These are phyloP conservation scores for Paramacrobiotus metropolitanus DNA, from an alignment of 1,140 invertebrate genomes.

Conservation along the genomic window DNA sequence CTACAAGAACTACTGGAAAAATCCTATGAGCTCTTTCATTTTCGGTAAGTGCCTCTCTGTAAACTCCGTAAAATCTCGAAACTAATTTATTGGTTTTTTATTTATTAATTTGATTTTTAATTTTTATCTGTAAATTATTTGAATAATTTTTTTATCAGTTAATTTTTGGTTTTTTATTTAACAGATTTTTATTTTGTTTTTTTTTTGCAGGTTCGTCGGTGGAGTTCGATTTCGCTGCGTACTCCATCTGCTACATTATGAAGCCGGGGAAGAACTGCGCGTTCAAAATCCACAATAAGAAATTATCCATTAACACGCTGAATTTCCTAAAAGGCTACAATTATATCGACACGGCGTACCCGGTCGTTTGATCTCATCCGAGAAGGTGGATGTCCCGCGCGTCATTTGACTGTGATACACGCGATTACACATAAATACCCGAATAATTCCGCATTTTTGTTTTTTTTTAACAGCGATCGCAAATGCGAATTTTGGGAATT, in stretches of 20 bases:
- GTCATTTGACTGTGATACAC: too few species aligned
- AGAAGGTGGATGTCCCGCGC: too few species aligned
- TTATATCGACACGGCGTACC: neutral
- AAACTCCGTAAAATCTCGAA: too few species aligned
- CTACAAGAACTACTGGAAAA: neutral
- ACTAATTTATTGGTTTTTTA: constrained; percentile 14
- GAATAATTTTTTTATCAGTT: constrained; percentile 11
- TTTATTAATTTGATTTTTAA: constrained; percentile 14
- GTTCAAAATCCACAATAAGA: neutral
- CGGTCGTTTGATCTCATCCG: neutral
- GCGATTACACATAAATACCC: too few species aligned
- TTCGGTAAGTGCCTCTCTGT: constrained; percentile 2
- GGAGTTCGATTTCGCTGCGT: constrained; percentile 26
- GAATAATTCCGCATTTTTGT: too few species aligned
- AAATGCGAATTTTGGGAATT: too few species aligned
- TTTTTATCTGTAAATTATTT: constrained; percentile 11
- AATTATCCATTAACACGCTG: neutral
- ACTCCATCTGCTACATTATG: constrained; percentile 19
- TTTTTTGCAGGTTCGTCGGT: constrained; percentile 25
- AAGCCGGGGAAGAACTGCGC: neutral
- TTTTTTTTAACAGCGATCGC: too few species aligned
- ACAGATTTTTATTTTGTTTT: too few species aligned
- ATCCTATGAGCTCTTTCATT: neutral
- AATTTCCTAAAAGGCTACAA: neutral
- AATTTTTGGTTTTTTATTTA: too few species aligned